A percentile compares a stretch with the other conserved stretches of the same genome.
These are phyloP conservation scores for Hyles vespertilio DNA, from an alignment of 1,140 invertebrate genomes.

Conservation along the genomic window DNA sequence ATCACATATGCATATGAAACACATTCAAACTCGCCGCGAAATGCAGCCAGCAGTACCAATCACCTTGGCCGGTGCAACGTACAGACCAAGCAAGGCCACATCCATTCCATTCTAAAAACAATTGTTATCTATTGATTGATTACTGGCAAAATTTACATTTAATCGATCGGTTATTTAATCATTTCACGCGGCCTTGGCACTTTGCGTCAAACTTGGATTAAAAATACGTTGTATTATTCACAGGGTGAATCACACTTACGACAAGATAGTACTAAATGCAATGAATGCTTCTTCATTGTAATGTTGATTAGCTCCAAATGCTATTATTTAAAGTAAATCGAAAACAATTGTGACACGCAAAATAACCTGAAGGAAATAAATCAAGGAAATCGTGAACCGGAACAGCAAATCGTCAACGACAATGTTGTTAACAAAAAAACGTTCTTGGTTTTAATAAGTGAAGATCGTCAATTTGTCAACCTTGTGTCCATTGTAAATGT, in stretches of 20 bases:
- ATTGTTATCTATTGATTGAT: background rate
- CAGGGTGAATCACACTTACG: too few species aligned
- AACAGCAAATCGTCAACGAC: constrained; percentile 11
- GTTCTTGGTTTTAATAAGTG: constrained; percentile 6
- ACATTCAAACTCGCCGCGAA: too few species aligned
- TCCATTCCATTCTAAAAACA: constrained; percentile 2
- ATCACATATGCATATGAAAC: too few species aligned
- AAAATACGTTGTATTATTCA: too few species aligned
- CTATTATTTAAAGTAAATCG: background rate
- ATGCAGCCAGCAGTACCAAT: background rate
- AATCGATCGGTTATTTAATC: too few species aligned
- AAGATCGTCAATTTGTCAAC: constrained; percentile 16
- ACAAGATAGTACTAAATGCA: too few species aligned
- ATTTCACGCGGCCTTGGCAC: too few species aligned
- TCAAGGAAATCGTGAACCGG: constrained; percentile 18
- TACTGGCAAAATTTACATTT: too few species aligned
- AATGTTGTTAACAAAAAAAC: constrained; percentile 15
- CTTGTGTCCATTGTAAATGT: constrained; percentile 16
- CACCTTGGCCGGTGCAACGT: constrained; percentile 1
- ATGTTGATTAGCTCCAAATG: too few species aligned
- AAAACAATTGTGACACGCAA: background rate
- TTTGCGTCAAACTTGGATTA: background rate
- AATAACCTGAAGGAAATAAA: background rate
- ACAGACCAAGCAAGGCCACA: background rate
- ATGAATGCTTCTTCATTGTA: too few species aligned